Conservation (phyloP, 2,113 vertebrate species). For the Myotis brandtii region DNA sequence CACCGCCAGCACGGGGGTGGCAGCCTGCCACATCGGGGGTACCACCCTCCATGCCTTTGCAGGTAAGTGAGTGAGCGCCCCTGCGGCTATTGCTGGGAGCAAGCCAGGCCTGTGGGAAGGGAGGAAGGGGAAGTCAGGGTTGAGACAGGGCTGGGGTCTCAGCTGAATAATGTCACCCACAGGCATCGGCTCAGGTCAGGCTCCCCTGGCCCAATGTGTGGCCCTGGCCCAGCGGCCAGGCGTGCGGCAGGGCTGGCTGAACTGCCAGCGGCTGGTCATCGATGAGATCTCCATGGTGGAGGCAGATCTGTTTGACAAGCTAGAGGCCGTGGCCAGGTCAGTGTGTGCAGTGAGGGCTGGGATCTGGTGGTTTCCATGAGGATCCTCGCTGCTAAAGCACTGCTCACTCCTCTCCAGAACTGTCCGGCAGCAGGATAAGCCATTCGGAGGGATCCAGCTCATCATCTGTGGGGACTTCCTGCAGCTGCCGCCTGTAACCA, state of each 20-base stretch:
- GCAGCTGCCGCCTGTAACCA: constrained; percentile 95
- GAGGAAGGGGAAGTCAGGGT: neutral
- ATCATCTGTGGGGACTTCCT: constrained; percentile 97
- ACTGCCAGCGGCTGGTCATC: constrained; percentile 94
- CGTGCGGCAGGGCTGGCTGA: constrained; percentile 94
- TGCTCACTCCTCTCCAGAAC: constrained; percentile 82
- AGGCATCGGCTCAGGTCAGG: constrained; percentile 96
- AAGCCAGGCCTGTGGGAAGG: neutral
- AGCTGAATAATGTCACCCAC: neutral
- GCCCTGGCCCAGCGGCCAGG: constrained; percentile 93
- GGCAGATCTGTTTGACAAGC: constrained; percentile 95
- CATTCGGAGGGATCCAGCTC: constrained; percentile 98
- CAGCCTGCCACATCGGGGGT: constrained; percentile 96
- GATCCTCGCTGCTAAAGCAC: neutral
- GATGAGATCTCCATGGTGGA: constrained; percentile 99
- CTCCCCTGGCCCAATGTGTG: constrained; percentile 93
- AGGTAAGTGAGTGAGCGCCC: constrained; percentile 83
- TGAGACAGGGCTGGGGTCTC: neutral
- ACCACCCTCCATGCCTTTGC: constrained; percentile 96
- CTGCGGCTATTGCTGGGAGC: neutral
- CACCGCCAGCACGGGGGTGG: constrained; percentile 97
- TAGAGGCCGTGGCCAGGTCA: constrained; percentile 95
- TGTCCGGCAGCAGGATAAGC: constrained; percentile 91
- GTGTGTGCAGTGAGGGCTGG: neutral
- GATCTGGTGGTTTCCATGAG: neutral